Percentiles rank a stretch among this genome's conserved stretches.
These are phyloP conservation scores for Julus scandinavius DNA, from an alignment of 2,888 invertebrate species.

Conservation along the genomic window DNA sequence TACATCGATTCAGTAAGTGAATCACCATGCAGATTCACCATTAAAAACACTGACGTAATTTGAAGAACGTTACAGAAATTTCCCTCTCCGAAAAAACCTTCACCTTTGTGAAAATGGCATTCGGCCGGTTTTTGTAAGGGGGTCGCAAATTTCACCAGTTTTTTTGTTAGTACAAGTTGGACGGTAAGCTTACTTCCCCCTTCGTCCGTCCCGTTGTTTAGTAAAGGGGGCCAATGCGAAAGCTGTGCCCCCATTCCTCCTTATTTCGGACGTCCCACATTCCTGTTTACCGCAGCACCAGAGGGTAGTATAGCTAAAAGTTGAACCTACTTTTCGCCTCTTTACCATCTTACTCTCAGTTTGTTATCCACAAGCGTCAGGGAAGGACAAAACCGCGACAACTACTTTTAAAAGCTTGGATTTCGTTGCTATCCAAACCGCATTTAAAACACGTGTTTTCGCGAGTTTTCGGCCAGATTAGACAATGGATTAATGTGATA, in stretches of 20 bases:
- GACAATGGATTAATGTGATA: no score
- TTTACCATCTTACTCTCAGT: no score
- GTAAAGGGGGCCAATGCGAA: neutral
- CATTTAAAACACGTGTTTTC: neutral
- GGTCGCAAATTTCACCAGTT: neutral
- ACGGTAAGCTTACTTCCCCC: neutral
- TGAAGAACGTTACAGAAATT: no score
- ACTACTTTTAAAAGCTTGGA: neutral
- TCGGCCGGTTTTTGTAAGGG: neutral
- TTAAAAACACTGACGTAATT: no score
- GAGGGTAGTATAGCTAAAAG: no score
- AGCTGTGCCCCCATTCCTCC: neutral
- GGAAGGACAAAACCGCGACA: no score
- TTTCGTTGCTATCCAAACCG: neutral
- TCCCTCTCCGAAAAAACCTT: neutral
- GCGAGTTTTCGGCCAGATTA: no score
- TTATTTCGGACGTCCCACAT: neutral
- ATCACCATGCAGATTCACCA: neutral
- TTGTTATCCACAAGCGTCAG: neutral
- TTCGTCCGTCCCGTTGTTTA: no score
- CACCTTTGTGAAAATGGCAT: neutral
- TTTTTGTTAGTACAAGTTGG: neutral
- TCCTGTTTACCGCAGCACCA: neutral
- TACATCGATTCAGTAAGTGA: neutral
- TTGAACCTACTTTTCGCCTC: no score